Base-by-base conservation (phyloP, 2,888 invertebrate genomes). In the Dorcus parallelipipedus region DNA sequence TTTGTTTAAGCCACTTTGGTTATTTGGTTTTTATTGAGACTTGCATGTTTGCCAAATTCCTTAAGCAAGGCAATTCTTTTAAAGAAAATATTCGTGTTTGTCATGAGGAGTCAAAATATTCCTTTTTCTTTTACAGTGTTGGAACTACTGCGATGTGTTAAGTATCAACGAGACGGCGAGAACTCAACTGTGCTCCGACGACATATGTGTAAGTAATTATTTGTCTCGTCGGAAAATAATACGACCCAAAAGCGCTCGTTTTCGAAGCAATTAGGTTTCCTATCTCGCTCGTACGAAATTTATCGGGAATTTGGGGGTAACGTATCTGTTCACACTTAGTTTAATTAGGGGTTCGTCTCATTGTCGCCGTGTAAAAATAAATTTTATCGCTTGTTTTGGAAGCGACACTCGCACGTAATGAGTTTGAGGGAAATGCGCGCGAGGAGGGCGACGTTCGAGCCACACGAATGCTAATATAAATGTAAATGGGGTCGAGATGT, bases 141-240 rank as follows among this genome's bases (percentile, higher is more conserved):
- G 26, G 26, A 7, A 33, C 26, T 33, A 33, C 26, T 33, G 26
- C 26, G 26, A 33, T 7, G 7, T 33, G 26, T 33, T 33, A 33
- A 33, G 26, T 33, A 7, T 4, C 6, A 33, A 33, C 26, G 49
- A 56, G 49, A 47, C 42, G 55, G 61, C 57, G 52, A 56, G 56
- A 43, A 49, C 23, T 40, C 57, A 61, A 63, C 64, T 66, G 66
- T 64, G 62, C 64, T 33, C 39, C 43, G 64, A 63, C 61, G 60
- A 59, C 59, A 64, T 65, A 56, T 65, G 62, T 54, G 62, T 64
- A 59, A 64, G 63, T 65, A 62, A 59, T 62, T 62, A 63, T 56
- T 59, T 58, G 26, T 33, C 6, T 33, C 26, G 26, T 26, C 26
- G 26, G 26, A 26, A 26, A 26, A 26, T 26, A 26, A 26, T 26